phyloP scores from a whole-genome alignment of 1,140 invertebrate genomes.

The Halictus rubicundus region DNA sequence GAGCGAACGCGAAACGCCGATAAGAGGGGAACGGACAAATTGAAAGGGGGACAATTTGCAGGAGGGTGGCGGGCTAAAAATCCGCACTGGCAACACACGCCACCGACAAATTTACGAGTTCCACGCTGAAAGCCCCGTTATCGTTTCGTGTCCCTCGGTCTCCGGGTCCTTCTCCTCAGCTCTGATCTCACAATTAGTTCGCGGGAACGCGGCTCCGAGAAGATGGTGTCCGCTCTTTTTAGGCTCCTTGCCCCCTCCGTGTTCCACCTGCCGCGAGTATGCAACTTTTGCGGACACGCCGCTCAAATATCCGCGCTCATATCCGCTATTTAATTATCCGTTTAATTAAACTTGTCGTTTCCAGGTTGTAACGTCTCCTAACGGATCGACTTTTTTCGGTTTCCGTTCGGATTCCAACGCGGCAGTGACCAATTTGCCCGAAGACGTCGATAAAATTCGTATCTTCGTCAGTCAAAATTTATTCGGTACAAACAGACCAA shows the following conservation, averaged over 20 bases:
- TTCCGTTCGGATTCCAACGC: no score
- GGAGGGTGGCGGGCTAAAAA: slow-evolving; percentile 43
- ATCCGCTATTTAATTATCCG: not conserved
- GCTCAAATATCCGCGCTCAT: not conserved
- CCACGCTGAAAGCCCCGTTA: slow-evolving; percentile 47
- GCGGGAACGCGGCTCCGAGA: slow-evolving; percentile 14
- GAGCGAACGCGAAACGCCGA: slow-evolving; percentile 25
- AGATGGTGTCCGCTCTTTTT: not conserved
- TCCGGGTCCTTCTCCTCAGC: slow-evolving; percentile 1
- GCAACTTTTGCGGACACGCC: not conserved
- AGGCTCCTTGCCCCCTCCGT: not conserved
- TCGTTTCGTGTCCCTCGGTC: slow-evolving; percentile 44
- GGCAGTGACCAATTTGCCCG: no score
- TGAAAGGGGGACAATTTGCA: slow-evolving; percentile 59
- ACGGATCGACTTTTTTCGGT: no score
- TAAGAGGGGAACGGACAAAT: slow-evolving; percentile 57
- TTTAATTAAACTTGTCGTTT: not conserved
- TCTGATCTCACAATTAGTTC: slow-evolving; percentile 64
- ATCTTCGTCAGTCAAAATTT: no score
- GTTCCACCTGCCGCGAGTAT: slow-evolving; percentile 1
- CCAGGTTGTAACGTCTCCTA: no score
- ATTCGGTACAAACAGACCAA: no score
- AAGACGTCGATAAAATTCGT: no score
- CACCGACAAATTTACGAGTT: slow-evolving; percentile 66
- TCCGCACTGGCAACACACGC: slow-evolving; percentile 9